These are phyloP conservation scores for Rhinopomastus cyanomelas DNA, from an alignment of 2,113 vertebrate species.

Conservation along the genomic window DNA sequence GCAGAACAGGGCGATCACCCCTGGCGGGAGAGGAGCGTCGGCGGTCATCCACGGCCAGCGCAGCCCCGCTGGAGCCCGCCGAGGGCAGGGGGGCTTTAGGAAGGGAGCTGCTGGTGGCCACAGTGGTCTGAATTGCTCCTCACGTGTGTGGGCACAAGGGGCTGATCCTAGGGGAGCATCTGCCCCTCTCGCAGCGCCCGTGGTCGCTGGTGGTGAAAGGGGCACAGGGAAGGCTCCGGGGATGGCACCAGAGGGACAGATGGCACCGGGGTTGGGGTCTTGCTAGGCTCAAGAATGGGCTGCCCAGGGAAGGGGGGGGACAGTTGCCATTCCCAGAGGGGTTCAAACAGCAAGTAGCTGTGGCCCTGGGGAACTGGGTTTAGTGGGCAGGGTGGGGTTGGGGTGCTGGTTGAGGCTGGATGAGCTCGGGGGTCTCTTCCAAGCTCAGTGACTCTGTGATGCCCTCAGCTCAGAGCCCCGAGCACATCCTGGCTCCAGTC, in stretches of 20 bases:
- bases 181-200: background rate
- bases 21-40: constrained; percentile 64
- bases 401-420: no score
- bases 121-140: background rate
- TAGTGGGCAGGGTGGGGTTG: no score
- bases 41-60: background rate
- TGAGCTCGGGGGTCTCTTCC: no score
- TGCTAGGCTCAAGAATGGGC: no score
- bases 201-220: background rate
- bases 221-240: background rate
- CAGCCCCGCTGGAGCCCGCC: background rate
- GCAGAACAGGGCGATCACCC: constrained; percentile 95
- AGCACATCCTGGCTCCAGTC: no score
- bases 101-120: background rate
- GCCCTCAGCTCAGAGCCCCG: no score
- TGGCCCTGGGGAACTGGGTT: no score
- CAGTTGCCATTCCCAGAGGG: no score
- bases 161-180: background rate
- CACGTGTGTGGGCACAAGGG: background rate
- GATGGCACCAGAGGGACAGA: background rate
- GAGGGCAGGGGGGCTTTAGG: no score
- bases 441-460: no score
- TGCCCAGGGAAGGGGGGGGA: no score
- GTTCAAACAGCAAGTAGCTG: no score
- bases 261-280: background rate